These are phyloP conservation scores for Xenentodon cancila DNA, from an alignment of 2,797 vertebrate genomes.

Conservation along the genomic window DNA sequence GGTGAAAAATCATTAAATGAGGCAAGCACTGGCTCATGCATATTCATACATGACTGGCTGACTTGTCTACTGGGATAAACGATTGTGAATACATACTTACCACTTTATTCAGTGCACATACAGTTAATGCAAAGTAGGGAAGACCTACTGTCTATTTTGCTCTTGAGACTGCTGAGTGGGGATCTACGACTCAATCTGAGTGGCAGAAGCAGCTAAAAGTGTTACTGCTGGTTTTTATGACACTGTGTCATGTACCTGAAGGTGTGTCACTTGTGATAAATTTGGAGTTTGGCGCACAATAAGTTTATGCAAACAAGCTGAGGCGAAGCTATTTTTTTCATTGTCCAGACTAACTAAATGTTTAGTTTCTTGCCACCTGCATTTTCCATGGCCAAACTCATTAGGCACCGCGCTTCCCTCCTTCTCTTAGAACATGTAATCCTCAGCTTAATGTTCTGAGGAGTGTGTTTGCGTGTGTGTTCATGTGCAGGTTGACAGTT, in stretches of 20 bases:
- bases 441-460: constrained; percentile 33
- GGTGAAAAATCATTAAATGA: constrained; percentile 70
- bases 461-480: constrained; percentile 23
- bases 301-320: constrained; percentile 11
- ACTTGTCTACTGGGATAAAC: constrained; percentile 66
- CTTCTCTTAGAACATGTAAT: constrained; percentile 18
- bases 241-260: neutral
- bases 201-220: neutral
- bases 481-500: constrained; percentile 53
- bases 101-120: constrained; percentile 34
- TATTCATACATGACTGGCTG: constrained; percentile 68
- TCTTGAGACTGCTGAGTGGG: constrained; percentile 26
- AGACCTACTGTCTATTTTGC: constrained; percentile 45
- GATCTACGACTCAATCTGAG: constrained; percentile 19
- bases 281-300: constrained; percentile 9
- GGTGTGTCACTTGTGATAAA: constrained; percentile 17
- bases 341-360: constrained; percentile 36
- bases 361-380: constrained; percentile 40
- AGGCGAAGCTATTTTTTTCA: constrained; percentile 32
- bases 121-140: constrained; percentile 65
- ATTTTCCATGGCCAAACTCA: constrained; percentile 41
- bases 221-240: constrained; percentile 15
- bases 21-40: constrained; percentile 62
- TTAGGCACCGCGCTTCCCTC: constrained; percentile 9
- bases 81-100: constrained; percentile 48